A percentile compares a stretch with the other conserved stretches of the same genome.
phyloP scores from a whole-genome alignment of 2,113 vertebrate genomes.

The Neotoma lepida region DNA sequence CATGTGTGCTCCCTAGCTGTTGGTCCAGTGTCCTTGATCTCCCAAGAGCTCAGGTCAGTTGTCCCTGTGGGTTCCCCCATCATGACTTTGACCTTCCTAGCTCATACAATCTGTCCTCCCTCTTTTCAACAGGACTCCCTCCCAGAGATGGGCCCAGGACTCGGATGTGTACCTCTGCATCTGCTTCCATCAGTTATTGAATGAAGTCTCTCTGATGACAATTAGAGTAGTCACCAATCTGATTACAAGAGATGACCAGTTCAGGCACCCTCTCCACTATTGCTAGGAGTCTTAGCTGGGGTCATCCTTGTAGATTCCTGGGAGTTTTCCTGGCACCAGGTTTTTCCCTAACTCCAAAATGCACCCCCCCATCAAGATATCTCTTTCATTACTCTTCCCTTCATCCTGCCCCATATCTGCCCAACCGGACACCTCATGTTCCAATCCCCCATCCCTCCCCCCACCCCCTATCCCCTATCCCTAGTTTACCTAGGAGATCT shows the following conservation, averaged over 20 bases:
- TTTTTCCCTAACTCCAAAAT: background rate
- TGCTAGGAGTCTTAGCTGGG: background rate
- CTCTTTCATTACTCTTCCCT: background rate
- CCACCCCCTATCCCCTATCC: background rate
- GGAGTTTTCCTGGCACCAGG: background rate
- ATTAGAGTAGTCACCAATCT: background rate
- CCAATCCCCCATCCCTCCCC: background rate
- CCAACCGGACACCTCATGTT: background rate
- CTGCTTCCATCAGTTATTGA: background rate
- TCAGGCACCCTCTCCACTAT: background rate
- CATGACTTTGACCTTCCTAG: background rate
- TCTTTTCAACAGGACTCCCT: background rate
- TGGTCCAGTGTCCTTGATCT: background rate
- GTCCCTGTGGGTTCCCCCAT: background rate
- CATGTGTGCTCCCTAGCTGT: background rate
- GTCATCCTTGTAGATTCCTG: background rate
- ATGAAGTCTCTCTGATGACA: background rate
- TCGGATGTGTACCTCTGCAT: background rate
- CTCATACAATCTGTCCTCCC: background rate
- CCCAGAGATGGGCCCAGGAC: background rate
- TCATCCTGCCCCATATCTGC: background rate
- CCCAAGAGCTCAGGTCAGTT: background rate
- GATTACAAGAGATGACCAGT: background rate
- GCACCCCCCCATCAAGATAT: background rate
- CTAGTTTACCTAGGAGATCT: background rate